Conservation (phyloP, 2,888 invertebrate genomes). For the Acholoe squamosa region DNA sequence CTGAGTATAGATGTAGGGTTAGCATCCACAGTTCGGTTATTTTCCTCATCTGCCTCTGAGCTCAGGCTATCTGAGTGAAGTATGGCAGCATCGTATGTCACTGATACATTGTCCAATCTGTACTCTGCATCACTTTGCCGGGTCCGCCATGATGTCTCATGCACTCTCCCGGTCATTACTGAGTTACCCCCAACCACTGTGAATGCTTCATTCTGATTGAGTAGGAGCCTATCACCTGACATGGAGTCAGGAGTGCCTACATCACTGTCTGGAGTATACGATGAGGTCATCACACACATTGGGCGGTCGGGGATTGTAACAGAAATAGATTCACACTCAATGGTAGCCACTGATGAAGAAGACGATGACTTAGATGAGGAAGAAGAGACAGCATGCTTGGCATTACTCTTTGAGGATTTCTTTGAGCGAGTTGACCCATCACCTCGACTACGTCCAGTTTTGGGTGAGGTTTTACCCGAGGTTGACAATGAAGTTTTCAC, state of each 20-base stretch:
- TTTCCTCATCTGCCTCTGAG: constrained; percentile 53
- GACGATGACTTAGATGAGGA: constrained; percentile 46
- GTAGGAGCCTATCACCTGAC: not conserved
- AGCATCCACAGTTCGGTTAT: not conserved
- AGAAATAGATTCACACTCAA: constrained; percentile 44
- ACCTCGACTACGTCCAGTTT: not conserved
- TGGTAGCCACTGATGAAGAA: constrained; percentile 42
- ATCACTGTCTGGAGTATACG: constrained; percentile 33
- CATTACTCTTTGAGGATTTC: constrained; percentile 12
- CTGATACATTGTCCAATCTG: constrained; percentile 22
- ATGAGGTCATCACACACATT: constrained; percentile 48
- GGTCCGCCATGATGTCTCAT: not conserved
- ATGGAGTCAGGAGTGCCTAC: not conserved
- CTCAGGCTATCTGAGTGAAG: constrained; percentile 48
- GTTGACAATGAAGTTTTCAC: not conserved
- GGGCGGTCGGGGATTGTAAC: constrained; percentile 48
- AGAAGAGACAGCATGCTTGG: constrained; percentile 6
- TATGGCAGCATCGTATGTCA: constrained; percentile 1
- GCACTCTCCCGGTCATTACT: not conserved
- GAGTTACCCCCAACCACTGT: not conserved
- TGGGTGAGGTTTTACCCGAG: constrained; percentile 5
- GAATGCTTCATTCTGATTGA: constrained; percentile 46
- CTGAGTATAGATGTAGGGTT: not conserved
- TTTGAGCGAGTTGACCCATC: constrained; percentile 12
- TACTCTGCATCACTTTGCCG: not conserved